Percentiles rank a stretch among this genome's conserved stretches.
phyloP scores from a whole-genome alignment of 1,140 invertebrate genomes.

The Drosophila novamexicana region DNA sequence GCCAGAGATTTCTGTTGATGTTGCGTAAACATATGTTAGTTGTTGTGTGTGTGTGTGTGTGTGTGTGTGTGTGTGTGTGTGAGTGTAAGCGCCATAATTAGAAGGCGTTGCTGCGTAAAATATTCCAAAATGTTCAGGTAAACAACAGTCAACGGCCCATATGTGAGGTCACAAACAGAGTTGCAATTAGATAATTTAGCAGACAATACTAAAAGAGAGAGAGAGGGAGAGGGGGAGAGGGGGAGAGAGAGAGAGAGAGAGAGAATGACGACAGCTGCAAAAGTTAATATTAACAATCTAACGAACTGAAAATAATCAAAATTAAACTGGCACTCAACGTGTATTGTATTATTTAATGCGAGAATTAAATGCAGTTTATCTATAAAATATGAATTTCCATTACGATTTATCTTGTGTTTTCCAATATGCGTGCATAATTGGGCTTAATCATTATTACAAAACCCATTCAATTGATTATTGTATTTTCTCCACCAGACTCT shows the following conservation, averaged over 20 bases:
- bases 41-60: conserved; percentile 7
- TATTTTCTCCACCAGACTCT: neutral
- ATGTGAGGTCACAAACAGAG: conserved; percentile 24
- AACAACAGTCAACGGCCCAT: conserved; percentile 34
- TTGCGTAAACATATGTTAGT: conserved; percentile 55
- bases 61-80: conserved; percentile 7
- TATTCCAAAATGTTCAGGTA: conserved; percentile 44
- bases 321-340: neutral
- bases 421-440: conserved; percentile 12
- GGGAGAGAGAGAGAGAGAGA: neutral
- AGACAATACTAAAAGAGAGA: neutral
- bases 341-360: neutral
- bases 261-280: neutral
- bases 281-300: conserved; percentile 9
- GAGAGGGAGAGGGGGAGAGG: too few relatives aligned
- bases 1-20: conserved; percentile 31
- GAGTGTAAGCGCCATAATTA: conserved; percentile 47
- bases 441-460: conserved; percentile 19
- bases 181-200: conserved; percentile 39
- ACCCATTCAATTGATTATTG: conserved; percentile 36
- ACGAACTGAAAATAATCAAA: conserved; percentile 16
- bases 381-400: conserved; percentile 8
- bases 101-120: conserved; percentile 48
- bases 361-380: neutral
- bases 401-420: neutral